Percentiles rank a stretch among this genome's conserved stretches.
Evolutionary conservation across 2,113 vertebrate species (phyloP).

Genomic region (Rhabdornis inornatus): DNA sequence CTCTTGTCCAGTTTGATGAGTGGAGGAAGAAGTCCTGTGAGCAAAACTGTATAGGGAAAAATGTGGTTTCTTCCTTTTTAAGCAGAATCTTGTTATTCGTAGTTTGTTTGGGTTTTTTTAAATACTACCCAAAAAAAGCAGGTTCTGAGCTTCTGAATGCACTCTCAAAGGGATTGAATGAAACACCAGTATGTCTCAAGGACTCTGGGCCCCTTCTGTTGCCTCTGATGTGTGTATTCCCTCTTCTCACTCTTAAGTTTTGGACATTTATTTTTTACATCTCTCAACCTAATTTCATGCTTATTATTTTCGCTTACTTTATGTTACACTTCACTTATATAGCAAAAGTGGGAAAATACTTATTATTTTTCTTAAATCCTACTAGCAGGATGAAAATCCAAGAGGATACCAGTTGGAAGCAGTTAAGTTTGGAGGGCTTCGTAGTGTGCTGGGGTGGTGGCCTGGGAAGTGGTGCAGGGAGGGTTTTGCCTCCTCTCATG

Average conservation of each 20-base stretch:
- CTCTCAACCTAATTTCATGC: background rate
- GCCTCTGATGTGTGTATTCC: background rate
- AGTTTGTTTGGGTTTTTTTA: background rate
- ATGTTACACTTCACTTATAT: background rate
- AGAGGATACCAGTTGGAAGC: background rate
- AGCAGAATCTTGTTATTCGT: background rate
- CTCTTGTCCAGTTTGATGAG: background rate
- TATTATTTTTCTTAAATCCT: background rate
- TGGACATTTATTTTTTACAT: background rate
- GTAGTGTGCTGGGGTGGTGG: background rate
- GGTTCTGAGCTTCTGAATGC: background rate
- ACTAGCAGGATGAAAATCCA: background rate
- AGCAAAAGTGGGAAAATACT: background rate
- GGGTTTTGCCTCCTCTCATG: background rate
- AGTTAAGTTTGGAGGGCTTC: background rate
- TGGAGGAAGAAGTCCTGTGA: background rate
- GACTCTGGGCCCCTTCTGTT: background rate
- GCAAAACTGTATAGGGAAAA: background rate
- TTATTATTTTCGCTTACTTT: slow-evolving; percentile 8
- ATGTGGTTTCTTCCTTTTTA: background rate
- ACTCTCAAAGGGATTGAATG: background rate
- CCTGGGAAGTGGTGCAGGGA: background rate
- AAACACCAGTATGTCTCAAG: background rate
- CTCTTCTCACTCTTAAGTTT: background rate
- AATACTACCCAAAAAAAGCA: background rate